A percentile compares a stretch with the other conserved stretches of the same genome.
These are phyloP conservation scores for Progne subis DNA, from an alignment of 2,113 vertebrate genomes.

Conservation along the genomic window DNA sequence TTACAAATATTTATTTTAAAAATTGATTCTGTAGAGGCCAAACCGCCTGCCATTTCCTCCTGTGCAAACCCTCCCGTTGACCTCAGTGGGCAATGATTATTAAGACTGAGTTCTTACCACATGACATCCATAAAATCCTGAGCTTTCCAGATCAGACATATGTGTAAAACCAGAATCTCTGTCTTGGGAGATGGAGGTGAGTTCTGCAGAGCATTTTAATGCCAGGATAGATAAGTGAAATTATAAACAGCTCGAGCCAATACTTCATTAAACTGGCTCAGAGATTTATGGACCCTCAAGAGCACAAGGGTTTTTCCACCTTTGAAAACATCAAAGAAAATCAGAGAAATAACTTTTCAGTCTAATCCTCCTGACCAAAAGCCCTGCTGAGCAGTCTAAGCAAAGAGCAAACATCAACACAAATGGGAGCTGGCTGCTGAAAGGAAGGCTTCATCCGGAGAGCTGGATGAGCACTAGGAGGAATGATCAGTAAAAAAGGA, in stretches of 20 bases:
- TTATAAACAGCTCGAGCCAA: neutral
- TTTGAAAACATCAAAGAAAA: slow-evolving; percentile 53
- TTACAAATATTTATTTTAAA: neutral
- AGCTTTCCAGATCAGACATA: slow-evolving; percentile 30
- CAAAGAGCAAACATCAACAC: slow-evolving; percentile 27
- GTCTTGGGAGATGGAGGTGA: slow-evolving; percentile 15
- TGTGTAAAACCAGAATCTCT: slow-evolving; percentile 25
- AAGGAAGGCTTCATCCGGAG: neutral
- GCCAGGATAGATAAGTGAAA: slow-evolving; percentile 33
- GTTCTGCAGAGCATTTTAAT: slow-evolving; percentile 34
- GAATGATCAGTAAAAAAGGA: slow-evolving; percentile 29
- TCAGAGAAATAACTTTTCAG: slow-evolving; percentile 42
- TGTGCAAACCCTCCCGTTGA: neutral
- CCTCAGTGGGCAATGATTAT: slow-evolving; percentile 2
- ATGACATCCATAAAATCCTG: neutral
- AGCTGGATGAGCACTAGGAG: neutral
- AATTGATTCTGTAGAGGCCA: neutral
- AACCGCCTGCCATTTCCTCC: neutral
- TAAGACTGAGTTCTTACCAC: neutral
- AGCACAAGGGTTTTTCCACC: slow-evolving; percentile 2
- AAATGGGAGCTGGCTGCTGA: slow-evolving; percentile 31
- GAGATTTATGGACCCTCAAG: slow-evolving; percentile 43
- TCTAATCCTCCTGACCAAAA: slow-evolving; percentile 22
- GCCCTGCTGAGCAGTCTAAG: neutral
- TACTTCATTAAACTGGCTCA: slow-evolving; percentile 8